Conservation (phyloP, 2,797 vertebrate genomes). For the Percopsis omiscomaycus region DNA sequence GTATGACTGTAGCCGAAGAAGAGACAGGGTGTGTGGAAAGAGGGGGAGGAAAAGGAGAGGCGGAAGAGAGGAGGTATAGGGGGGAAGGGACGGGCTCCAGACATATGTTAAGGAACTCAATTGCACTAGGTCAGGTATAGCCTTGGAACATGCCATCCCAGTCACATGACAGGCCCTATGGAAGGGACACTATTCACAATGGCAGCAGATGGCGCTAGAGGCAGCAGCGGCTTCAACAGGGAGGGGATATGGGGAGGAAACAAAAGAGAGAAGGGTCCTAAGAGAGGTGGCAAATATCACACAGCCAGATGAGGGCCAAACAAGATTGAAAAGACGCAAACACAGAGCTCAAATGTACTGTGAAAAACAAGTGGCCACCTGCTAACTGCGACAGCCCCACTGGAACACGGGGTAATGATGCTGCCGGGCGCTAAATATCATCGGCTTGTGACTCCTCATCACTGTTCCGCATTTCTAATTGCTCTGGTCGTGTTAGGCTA, state of each 20-base stretch:
- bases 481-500: conserved; percentile 55
- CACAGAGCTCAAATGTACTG: conserved; percentile 83
- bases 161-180: conserved; percentile 78
- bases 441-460: conserved; percentile 61
- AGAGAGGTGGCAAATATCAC: conserved; percentile 45
- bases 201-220: conserved; percentile 88
- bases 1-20: conserved; percentile 63
- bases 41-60: conserved; percentile 23
- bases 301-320: conserved; percentile 69
- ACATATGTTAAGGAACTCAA: conserved; percentile 77
- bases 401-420: conserved; percentile 56
- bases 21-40: conserved; percentile 53
- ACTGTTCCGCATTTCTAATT: conserved; percentile 68
- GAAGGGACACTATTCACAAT: conserved; percentile 90
- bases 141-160: conserved; percentile 89
- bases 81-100: conserved; percentile 45
- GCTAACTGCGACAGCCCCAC: conserved; percentile 46
- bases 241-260: conserved; percentile 63
- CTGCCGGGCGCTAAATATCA: conserved; percentile 64
- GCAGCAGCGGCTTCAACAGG: conserved; percentile 66
- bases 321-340: conserved; percentile 45
- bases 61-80: conserved; percentile 20
- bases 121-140: conserved; percentile 83
- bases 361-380: conserved; percentile 72
- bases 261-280: conserved; percentile 42